Evolutionary conservation across 2,888 invertebrate species (phyloP).

Genomic region (Xiphydria camelus): DNA sequence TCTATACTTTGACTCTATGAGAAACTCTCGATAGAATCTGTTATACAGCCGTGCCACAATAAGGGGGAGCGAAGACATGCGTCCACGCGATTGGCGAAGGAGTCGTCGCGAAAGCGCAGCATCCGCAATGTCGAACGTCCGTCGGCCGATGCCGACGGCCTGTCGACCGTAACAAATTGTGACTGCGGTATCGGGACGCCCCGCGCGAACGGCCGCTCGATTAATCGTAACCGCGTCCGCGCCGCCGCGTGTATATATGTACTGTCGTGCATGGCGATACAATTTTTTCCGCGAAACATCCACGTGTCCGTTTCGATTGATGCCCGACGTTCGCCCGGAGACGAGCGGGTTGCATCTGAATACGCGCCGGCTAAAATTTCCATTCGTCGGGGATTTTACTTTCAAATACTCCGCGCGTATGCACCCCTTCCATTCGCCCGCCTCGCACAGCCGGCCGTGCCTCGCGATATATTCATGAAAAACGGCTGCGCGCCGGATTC

Average conservation of each 20-base stretch:
- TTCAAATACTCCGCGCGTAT: too few relatives aligned
- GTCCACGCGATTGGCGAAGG: too few relatives aligned
- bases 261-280: not conserved
- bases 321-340: conserved; percentile 31
- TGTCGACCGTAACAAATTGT: conserved; percentile 56
- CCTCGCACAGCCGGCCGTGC: too few relatives aligned
- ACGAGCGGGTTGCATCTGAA: conserved; percentile 22
- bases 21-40: too few relatives aligned
- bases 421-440: too few relatives aligned
- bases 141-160: conserved; percentile 31
- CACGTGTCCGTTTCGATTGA: conserved; percentile 51
- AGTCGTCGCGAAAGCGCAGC: too few relatives aligned
- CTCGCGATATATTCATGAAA: conserved; percentile 9
- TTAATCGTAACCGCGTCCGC: conserved; percentile 48
- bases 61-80: too few relatives aligned
- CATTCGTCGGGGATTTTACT: conserved; percentile 46
- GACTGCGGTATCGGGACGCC: conserved; percentile 41
- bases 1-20: too few relatives aligned
- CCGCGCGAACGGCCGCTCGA: conserved; percentile 38
- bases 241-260: conserved; percentile 25
- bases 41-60: too few relatives aligned
- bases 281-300: conserved; percentile 45
- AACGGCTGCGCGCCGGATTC: not conserved
- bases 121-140: too few relatives aligned
- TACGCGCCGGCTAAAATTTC: conserved; percentile 34